Evolutionary conservation across 2,888 invertebrate species (phyloP), one percentile per base, ranked within the genome.

Genomic region (Eilema griseolum): DNA sequence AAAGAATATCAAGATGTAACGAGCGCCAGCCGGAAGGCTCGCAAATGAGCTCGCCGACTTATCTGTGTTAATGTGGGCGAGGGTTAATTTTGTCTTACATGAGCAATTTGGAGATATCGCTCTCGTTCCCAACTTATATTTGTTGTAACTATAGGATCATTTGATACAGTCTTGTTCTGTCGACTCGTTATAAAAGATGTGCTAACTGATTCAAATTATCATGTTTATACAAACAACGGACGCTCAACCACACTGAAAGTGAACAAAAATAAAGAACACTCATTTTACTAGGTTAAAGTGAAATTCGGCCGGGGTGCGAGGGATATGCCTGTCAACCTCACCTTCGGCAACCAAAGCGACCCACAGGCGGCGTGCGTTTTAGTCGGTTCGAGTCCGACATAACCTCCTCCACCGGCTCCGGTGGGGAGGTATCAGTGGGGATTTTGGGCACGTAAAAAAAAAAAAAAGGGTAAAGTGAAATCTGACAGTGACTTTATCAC

Each of bases 1-100:
- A 95, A 95, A 95, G 95, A 95, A 95, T 95, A 95, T 95, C 94
- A 93, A 95, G 95, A 95, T 95, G 93, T 93, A 94, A 93, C 94
- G 93, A 93, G 92, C 93, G 82, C 89, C 91, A 90, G 93, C 94
- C 95, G 94, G 94, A 94, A 95, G 95, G 94, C 94, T 91, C 93
- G 94, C 95, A 95, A 95, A 95, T 95, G 95, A 95, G 95, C 95
- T 93, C 93, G 89, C 91, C 92, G 94, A 95, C 93, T 95, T 95
- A 95, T 95, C 95, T 94, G 90, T 88, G 89, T 92, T 95, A 94
- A 94, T 95, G 94, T 92, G 93, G 93, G 93, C 89, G 92, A 93
- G 95, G 95, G 95, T 95, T 95, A 95, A 95, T 95, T 94, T 93
- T 87, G 94, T 91, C 94, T 94, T 93, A 94, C 94, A 94, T 93